A percentile compares a stretch with the other conserved stretches of the same genome.
These are phyloP conservation scores for Anadara kagoshimensis DNA, from an alignment of 1,140 invertebrate genomes.

Conservation along the genomic window DNA sequence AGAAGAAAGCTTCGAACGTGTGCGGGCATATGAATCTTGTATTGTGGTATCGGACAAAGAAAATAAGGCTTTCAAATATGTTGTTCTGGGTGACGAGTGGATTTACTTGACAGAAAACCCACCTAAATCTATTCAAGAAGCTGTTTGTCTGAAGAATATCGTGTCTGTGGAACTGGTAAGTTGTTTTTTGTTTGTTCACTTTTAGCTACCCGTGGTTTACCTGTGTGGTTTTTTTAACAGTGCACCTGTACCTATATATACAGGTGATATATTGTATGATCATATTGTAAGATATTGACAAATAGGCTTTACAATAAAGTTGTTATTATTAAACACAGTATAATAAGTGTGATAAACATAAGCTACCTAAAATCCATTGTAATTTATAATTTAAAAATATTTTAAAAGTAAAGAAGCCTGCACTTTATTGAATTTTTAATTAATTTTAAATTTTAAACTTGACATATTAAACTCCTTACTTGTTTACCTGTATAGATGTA, in stretches of 20 bases:
- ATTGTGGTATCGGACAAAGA: constrained; percentile 70
- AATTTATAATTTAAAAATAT: too few species aligned
- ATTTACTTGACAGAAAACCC: constrained; percentile 72
- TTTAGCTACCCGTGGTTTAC: neutral
- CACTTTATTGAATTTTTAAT: too few species aligned
- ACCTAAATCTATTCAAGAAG: constrained; percentile 62
- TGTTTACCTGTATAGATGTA: too few species aligned
- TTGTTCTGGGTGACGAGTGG: constrained; percentile 68
- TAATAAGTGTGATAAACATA: too few species aligned
- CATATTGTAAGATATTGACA: too few species aligned
- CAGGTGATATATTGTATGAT: neutral
- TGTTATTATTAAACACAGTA: too few species aligned
- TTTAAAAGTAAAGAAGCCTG: too few species aligned
- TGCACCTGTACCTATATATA: neutral
- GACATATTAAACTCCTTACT: too few species aligned
- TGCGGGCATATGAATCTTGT: constrained; percentile 72
- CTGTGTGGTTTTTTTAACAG: neutral
- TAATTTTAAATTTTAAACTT: too few species aligned
- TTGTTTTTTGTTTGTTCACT: constrained; percentile 7
- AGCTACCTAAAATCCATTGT: too few species aligned
- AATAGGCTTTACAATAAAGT: too few species aligned
- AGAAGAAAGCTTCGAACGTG: constrained; percentile 67
- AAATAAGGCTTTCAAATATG: constrained; percentile 70
- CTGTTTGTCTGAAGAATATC: constrained; percentile 68
- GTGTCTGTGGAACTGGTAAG: constrained; percentile 69